phyloP scores from a whole-genome alignment of 2,797 vertebrate species.

The Tachyglossus aculeatus region DNA sequence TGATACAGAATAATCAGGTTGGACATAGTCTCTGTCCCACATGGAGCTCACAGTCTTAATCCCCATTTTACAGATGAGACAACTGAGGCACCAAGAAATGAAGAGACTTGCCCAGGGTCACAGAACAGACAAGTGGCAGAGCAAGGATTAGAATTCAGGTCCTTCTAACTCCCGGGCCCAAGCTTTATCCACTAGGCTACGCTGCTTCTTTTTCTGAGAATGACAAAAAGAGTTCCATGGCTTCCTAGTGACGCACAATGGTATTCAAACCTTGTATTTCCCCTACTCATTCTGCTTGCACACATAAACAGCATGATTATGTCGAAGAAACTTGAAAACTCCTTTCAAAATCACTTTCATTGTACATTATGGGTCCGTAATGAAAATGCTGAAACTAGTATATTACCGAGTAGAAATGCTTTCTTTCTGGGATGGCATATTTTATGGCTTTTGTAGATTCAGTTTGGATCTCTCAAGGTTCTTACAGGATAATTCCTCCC shows the following conservation, averaged over 20 bases:
- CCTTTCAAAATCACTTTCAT: conserved; percentile 39
- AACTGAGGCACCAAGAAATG: too few species aligned
- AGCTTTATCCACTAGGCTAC: too few species aligned
- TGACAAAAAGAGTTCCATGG: conserved; percentile 6
- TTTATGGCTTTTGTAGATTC: neutral
- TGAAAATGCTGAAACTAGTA: conserved; percentile 32
- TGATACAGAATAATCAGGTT: too few species aligned
- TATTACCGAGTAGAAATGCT: neutral
- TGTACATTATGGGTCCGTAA: conserved; percentile 32
- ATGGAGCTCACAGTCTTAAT: too few species aligned
- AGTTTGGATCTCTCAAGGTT: neutral
- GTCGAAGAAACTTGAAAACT: conserved; percentile 25
- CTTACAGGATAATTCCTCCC: neutral
- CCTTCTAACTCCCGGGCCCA: too few species aligned
- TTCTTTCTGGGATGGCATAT: conserved; percentile 14
- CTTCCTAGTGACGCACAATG: conserved; percentile 17
- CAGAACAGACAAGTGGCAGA: too few species aligned
- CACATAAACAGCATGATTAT: conserved; percentile 8
- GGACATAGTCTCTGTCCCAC: too few species aligned
- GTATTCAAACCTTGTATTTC: conserved; percentile 11
- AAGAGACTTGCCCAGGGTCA: too few species aligned
- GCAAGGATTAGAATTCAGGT: too few species aligned
- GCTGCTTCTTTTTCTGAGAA: neutral
- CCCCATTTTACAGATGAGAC: too few species aligned
- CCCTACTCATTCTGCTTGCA: conserved; percentile 25